Evolutionary conservation across 2,113 vertebrate species (phyloP).

Genomic region (human): DNA sequence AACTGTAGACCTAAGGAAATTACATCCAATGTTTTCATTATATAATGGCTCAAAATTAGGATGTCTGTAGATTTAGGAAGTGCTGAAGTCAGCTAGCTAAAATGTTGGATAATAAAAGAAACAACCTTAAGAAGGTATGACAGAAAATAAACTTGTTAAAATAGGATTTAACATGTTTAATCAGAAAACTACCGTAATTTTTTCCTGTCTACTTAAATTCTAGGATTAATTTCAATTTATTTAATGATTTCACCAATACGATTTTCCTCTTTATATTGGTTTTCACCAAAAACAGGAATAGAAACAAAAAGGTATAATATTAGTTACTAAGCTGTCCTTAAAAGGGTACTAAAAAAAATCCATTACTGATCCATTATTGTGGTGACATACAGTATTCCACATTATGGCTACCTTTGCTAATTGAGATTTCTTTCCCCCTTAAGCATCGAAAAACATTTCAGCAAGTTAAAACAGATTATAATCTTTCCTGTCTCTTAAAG

Average conservation of each 20-base stretch:
- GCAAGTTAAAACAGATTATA: not conserved
- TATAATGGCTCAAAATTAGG: slow-evolving; percentile 75
- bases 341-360: slow-evolving; percentile 36
- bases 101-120: slow-evolving; percentile 67
- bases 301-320: not conserved
- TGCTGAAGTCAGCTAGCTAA: slow-evolving; percentile 62
- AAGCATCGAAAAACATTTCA: not conserved
- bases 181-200: slow-evolving; percentile 36
- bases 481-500: not conserved
- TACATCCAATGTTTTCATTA: slow-evolving; percentile 77
- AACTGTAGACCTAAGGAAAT: slow-evolving; percentile 77
- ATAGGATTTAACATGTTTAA: slow-evolving; percentile 49
- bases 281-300: not conserved
- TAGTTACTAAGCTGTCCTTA: not conserved
- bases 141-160: slow-evolving; percentile 61
- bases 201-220: not conserved
- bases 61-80: slow-evolving; percentile 65
- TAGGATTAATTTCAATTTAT: slow-evolving; percentile 27
- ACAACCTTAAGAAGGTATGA: slow-evolving; percentile 40
- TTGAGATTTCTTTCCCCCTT: not conserved
- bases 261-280: not conserved
- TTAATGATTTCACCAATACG: not conserved
- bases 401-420: not conserved
- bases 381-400: not conserved
- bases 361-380: not conserved